Conservation (phyloP, 2,888 invertebrate species). For the Pristionchus maxplancki region DNA sequence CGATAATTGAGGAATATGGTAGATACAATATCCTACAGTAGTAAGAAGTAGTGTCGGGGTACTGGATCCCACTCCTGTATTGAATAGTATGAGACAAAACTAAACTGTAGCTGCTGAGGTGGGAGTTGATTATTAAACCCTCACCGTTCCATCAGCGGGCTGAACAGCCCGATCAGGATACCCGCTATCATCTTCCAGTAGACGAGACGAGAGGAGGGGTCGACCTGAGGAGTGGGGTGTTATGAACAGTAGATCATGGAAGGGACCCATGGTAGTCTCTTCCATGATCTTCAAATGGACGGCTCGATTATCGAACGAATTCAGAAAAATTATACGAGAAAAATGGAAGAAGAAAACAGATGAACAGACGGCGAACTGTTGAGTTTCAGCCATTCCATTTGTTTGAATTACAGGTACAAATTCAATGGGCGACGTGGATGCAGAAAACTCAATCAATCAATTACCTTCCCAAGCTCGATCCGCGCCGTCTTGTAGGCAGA, state of each 20-base stretch:
- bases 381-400: neutral
- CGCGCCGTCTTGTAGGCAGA: neutral
- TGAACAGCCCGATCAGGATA: neutral
- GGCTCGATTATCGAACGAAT: too few species aligned
- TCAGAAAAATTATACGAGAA: neutral
- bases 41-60: too few species aligned
- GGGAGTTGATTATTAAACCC: too few species aligned
- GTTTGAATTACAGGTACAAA: neutral
- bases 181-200: neutral
- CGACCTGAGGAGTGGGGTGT: neutral
- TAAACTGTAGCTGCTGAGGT: too few species aligned
- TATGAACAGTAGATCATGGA: neutral
- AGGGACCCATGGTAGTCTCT: too few species aligned
- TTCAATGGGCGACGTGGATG: neutral
- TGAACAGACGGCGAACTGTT: too few species aligned
- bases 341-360: neutral
- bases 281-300: too few species aligned
- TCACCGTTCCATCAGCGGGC: slow-evolving; percentile 21
- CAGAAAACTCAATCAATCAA: neutral
- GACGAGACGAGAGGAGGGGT: neutral
- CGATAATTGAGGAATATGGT: neutral
- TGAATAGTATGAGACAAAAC: too few species aligned
- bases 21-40: too few species aligned
- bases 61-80: too few species aligned
- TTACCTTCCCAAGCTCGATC: neutral